Evolutionary conservation across 2,113 vertebrate genomes (phyloP).

Genomic region (Labeo catla): DNA sequence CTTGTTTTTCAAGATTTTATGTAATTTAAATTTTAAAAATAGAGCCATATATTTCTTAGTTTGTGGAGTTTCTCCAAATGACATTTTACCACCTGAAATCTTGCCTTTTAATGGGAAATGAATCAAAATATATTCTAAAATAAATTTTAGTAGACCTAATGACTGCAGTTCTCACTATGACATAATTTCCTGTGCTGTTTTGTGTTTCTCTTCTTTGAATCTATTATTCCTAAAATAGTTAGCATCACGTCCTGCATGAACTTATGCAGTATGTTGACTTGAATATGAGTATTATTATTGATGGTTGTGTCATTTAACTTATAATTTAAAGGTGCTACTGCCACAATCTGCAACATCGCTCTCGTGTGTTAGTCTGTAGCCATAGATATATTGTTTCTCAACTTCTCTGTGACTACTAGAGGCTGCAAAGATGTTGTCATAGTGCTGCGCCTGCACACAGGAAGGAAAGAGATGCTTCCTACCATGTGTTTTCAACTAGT

Average conservation of each 20-base stretch:
- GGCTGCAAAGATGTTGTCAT: slow-evolving; percentile 32
- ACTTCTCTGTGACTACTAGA: background rate
- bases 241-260: background rate
- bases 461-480: slow-evolving; percentile 61
- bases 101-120: background rate
- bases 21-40: too few species aligned
- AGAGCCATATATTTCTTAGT: too few species aligned
- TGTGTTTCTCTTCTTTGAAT: background rate
- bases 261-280: background rate
- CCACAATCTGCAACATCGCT: background rate
- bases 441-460: slow-evolving; percentile 25
- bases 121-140: too few species aligned
- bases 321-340: background rate
- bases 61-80: too few species aligned
- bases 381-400: background rate
- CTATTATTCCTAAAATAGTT: background rate
- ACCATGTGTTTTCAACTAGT: slow-evolving; percentile 11
- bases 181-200: background rate
- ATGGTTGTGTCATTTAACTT: background rate
- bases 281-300: background rate
- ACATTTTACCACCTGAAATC: background rate
- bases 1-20: too few species aligned
- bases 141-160: too few species aligned
- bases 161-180: background rate
- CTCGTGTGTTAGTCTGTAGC: background rate